Base-by-base conservation (phyloP, 2,113 vertebrate genomes). In the Psittacus erithacus region DNA sequence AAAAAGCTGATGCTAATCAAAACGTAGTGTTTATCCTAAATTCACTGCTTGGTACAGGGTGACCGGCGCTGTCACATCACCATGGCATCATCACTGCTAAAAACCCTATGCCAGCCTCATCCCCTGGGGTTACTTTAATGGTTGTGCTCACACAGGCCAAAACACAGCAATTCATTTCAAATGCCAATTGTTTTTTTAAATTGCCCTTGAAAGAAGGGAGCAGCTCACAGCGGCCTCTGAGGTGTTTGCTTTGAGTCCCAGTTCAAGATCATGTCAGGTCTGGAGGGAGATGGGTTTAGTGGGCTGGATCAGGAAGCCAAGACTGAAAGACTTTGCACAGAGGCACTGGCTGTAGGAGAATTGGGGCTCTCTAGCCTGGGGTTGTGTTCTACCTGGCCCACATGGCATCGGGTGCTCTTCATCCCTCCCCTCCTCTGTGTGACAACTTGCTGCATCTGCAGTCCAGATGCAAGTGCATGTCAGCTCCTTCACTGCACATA, bases 181-280 rank as follows among this genome's bases (percentile, higher is more conserved):
- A 77, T 85, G 63, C 38, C 53, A 73, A 47, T 67, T 77, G 15
- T 49, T 92, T 63, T 76, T 52, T 23, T 1, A 64, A 59, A 65
- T 68, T 35, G 35, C 47, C 52, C 35, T 6, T 59, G 49, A 38
- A 64, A 78, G 70, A 41, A 49, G 23, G 4, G 13, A 50, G 31
- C 13, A 5, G 59, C 65, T 95, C 31, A 0, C 78, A 74, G 79
- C 47, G 59, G 63, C 65, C n/a, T 79, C 55, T 44, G 3, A 47
- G 60, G 2, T 41, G 46, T 41, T 46, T n/a, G 47, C 68, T 67
- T 25, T 20, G 75, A 70, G 60, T 8, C 75, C 49, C 7, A 9
- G 27, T 20, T 63, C 17, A 14, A 39, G 49, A 4, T 52, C 1
- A 1, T 0, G 1, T 10, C 41, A 13, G 63, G 25, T 24, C 73